These are phyloP conservation scores for Bagarius yarrelli DNA, from an alignment of 2,113 vertebrate species.

Conservation along the genomic window DNA sequence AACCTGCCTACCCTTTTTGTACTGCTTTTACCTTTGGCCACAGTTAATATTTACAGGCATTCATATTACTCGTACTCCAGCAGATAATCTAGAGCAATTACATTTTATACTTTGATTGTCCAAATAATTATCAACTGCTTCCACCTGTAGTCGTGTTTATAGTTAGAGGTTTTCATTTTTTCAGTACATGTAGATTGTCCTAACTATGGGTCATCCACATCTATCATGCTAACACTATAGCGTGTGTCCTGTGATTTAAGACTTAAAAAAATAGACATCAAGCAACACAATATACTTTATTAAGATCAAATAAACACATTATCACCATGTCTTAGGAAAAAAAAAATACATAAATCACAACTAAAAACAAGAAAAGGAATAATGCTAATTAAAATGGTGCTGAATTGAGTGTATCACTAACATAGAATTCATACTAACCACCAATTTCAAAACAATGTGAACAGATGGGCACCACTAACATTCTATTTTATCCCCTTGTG, in stretches of 20 bases:
- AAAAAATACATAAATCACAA: constrained; percentile 3
- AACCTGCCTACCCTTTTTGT: too few relatives aligned
- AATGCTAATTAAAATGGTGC: constrained; percentile 38
- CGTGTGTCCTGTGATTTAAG: neutral
- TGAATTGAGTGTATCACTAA: constrained; percentile 8
- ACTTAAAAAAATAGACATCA: neutral
- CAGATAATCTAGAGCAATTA: too few relatives aligned
- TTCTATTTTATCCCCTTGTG: neutral
- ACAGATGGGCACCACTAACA: neutral
- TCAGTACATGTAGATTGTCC: too few relatives aligned
- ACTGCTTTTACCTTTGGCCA: too few relatives aligned
- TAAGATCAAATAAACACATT: constrained; percentile 38
- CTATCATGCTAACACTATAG: neutral
- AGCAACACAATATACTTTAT: constrained; percentile 38
- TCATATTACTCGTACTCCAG: too few relatives aligned
- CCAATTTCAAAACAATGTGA: constrained; percentile 13
- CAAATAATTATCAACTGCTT: too few relatives aligned
- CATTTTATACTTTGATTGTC: too few relatives aligned
- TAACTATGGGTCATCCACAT: neutral
- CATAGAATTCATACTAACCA: neutral
- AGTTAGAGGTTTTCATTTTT: too few relatives aligned
- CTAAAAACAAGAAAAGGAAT: constrained; percentile 29
- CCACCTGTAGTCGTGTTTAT: too few relatives aligned
- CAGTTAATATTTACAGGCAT: too few relatives aligned
- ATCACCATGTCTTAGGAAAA: constrained; percentile 7